Evolutionary conservation across 2,888 invertebrate species (phyloP), one percentile per base, ranked within the genome.

Genomic region (Tipula vernalis): DNA sequence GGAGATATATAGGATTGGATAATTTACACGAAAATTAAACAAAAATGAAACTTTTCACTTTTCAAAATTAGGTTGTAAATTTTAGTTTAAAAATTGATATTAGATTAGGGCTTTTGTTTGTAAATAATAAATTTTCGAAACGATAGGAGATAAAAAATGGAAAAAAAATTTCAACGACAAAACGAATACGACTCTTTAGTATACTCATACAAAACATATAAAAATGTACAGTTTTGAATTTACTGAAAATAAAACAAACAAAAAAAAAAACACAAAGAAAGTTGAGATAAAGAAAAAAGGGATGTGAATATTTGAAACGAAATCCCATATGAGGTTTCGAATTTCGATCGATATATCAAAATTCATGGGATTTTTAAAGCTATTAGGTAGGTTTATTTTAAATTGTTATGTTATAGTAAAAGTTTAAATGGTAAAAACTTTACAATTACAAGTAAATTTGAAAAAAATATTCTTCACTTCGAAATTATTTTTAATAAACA

Each of bases 81-180:
- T 71, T 71, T 28, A 71, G 71, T 71, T 71, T 71, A 28, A 71
- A 71, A 71, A 71, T 71, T 71, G 71, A 71, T 28, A 71, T 71
- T 28, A 71, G 71, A 71, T 71, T 71, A 71, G 71, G 71, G 71
- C 28, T 71, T 28, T 71, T 71, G 71, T 71, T 71, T 71, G 71
- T 71, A 71, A 71, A 71, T 71, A 71, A 71, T 71, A 71, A 71
- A 71, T 71, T 71, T 71, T 71, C 71, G 71, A 71, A 71, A 71
- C 71, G 28, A 71, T 71, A 71, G 3, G 71, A 71, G 10, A 71
- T n/a, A 51, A 51, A 44, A 44, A 44, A 44, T 0, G 39, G 44
- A 51, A 51, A 28, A n/a, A 71, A 71, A 71, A 71, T 10, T 12
- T 71, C 18, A 1, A 28, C 71, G 71, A 71, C 28, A 28, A 10